phyloP scores from a whole-genome alignment of 2,888 invertebrate species.

The Pyrgus malvae region DNA sequence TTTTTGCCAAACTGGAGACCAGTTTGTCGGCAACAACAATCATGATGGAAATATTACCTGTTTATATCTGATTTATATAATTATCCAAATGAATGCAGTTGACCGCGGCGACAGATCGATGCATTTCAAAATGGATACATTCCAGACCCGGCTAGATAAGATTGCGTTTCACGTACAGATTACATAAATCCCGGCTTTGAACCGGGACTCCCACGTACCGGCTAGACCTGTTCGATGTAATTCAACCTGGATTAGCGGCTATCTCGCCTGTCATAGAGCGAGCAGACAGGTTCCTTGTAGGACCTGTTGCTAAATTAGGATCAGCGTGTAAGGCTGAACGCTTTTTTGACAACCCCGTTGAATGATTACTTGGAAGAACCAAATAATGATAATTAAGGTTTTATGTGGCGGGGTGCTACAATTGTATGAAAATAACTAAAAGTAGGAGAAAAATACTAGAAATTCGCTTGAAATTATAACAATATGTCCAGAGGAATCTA shows the following conservation, averaged over 20 bases:
- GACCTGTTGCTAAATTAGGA: constrained; percentile 24
- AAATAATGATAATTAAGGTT: no score
- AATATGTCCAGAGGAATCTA: no score
- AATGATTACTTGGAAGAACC: no score
- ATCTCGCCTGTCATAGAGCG: constrained; percentile 26
- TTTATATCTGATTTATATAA: constrained; percentile 27
- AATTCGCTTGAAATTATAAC: no score
- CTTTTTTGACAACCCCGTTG: constrained; percentile 4
- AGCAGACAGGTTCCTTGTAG: constrained; percentile 19
- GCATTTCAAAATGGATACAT: constrained; percentile 37
- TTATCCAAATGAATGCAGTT: constrained; percentile 27
- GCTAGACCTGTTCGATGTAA: constrained; percentile 33
- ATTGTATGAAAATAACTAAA: no score
- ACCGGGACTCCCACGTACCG: constrained; percentile 40
- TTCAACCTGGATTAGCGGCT: constrained; percentile 34
- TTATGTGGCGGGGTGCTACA: no score
- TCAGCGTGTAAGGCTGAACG: background rate
- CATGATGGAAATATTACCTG: constrained; percentile 17
- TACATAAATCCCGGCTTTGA: constrained; percentile 38
- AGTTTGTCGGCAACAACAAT: background rate
- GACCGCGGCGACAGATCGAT: constrained; percentile 29
- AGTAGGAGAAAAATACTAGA: no score
- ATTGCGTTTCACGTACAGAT: constrained; percentile 37
- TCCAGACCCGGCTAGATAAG: constrained; percentile 38
- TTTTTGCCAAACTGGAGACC: no score